Evolutionary conservation across 2,888 invertebrate species (phyloP).

Genomic region (Cybosia mesomella): DNA sequence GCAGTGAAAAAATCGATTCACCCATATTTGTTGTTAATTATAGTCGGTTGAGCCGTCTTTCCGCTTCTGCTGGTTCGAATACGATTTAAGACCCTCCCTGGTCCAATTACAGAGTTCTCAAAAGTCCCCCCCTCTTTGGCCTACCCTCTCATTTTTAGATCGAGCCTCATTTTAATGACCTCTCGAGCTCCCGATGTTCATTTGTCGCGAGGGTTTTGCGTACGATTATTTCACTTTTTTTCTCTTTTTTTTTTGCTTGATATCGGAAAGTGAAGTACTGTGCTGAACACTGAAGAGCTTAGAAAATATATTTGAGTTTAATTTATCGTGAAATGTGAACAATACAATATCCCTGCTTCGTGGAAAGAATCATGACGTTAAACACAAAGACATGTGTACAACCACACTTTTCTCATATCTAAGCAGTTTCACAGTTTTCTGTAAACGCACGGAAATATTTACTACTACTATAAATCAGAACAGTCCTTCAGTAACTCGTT

Average conservation of each 20-base stretch:
- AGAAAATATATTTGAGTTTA: constrained; percentile 48
- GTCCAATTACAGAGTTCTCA: constrained; percentile 86
- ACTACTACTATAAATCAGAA: no score
- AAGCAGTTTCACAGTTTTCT: not conserved
- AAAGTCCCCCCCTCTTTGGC: constrained; percentile 72
- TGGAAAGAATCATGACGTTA: not conserved
- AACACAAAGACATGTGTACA: not conserved
- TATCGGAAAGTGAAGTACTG: constrained; percentile 66
- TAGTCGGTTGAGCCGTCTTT: constrained; percentile 85
- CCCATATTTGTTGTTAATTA: constrained; percentile 87
- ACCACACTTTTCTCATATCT: not conserved
- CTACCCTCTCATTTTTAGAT: constrained; percentile 83
- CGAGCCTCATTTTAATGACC: constrained; percentile 86
- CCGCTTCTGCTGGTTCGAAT: constrained; percentile 84
- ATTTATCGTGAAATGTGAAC: constrained; percentile 34
- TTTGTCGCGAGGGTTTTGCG: constrained; percentile 84
- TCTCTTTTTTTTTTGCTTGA: constrained; percentile 68
- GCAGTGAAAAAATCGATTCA: constrained; percentile 80
- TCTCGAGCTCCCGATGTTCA: constrained; percentile 85
- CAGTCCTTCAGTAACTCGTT: no score
- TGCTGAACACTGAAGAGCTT: constrained; percentile 57
- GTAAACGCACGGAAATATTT: not conserved
- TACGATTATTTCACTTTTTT: constrained; percentile 82
- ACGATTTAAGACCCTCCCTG: constrained; percentile 85
- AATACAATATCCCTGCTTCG: constrained; percentile 3